phyloP scores from a whole-genome alignment of 2,113 vertebrate genomes.

The Athene noctua region DNA sequence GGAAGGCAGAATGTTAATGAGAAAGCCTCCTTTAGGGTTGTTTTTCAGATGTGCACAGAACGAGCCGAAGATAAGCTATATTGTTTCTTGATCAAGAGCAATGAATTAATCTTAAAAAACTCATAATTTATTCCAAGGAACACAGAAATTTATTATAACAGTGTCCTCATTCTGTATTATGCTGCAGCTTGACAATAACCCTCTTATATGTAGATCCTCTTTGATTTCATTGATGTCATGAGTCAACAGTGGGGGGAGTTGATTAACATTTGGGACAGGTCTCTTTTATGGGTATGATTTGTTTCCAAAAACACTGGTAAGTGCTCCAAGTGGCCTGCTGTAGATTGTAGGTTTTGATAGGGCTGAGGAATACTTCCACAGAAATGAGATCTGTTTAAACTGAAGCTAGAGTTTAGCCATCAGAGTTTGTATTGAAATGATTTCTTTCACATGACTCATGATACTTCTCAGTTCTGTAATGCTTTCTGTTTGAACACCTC shows the following conservation, averaged over 20 bases:
- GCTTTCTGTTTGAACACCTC: background rate
- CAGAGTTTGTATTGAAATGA: background rate
- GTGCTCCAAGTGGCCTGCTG: background rate
- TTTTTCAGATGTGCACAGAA: background rate
- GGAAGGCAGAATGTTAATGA: background rate
- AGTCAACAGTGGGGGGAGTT: background rate
- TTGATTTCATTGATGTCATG: background rate
- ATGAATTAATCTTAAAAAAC: background rate
- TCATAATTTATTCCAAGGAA: background rate
- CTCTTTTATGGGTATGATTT: background rate
- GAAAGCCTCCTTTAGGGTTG: background rate
- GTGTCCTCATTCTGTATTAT: background rate
- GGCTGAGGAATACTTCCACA: background rate
- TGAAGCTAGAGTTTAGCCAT: background rate
- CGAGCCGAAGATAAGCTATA: background rate
- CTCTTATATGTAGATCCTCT: background rate
- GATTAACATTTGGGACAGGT: background rate
- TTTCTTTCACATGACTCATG: background rate
- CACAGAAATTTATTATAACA: background rate
- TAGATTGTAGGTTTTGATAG: background rate
- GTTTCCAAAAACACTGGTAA: background rate
- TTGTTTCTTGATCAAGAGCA: background rate
- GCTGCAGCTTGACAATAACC: background rate
- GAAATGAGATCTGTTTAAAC: background rate
- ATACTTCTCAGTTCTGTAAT: background rate